These are phyloP conservation scores for Heterodera schachtii DNA, from an alignment of 1,140 invertebrate species.

Conservation along the genomic window DNA sequence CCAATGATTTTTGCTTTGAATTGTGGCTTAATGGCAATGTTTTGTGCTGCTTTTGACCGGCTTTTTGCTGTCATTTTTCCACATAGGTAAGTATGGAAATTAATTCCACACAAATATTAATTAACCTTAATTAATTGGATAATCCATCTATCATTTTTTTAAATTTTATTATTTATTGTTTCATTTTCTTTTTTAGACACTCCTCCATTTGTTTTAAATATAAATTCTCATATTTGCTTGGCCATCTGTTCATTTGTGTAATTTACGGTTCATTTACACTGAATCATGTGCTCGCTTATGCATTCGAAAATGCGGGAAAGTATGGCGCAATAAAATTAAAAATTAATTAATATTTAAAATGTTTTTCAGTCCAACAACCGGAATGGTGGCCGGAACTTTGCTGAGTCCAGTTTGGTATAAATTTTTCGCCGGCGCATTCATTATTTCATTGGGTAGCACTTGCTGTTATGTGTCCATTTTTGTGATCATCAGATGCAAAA, in stretches of 20 bases:
- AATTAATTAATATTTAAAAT: background rate
- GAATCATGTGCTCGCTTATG: slow-evolving; percentile 6
- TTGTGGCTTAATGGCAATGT: no score
- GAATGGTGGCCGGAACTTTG: background rate
- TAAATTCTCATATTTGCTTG: slow-evolving; percentile 11
- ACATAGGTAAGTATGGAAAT: no score
- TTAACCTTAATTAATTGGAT: no score
- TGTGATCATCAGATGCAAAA: slow-evolving; percentile 20
- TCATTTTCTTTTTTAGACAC: background rate
- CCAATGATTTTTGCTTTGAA: no score
- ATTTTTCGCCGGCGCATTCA: background rate
- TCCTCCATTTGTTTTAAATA: background rate
- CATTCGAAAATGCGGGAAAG: slow-evolving; percentile 22
- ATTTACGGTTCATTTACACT: slow-evolving; percentile 13
- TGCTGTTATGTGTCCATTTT: slow-evolving; percentile 16
- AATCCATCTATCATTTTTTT: no score
- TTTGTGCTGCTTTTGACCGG: no score
- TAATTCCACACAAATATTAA: no score
- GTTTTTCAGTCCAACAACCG: slow-evolving; percentile 18
- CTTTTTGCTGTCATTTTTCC: no score
- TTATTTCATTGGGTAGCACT: background rate
- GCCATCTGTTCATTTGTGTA: background rate
- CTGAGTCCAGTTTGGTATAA: background rate
- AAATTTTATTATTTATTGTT: no score
- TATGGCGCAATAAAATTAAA: background rate